Evolutionary conservation across 2,888 invertebrate genomes (phyloP).

Genomic region (Rotaria macrura): DNA sequence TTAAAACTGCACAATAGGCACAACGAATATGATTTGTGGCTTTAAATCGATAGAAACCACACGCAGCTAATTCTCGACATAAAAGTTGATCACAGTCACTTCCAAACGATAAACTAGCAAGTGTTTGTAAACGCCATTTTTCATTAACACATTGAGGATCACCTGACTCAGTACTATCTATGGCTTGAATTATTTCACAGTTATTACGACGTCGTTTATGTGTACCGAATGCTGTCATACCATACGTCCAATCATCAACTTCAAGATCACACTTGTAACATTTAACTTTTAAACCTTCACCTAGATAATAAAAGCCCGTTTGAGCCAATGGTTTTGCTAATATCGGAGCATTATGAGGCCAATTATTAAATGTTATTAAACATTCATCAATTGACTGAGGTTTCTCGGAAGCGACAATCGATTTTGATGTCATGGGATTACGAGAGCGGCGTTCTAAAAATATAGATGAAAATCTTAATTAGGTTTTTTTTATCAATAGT

Average conservation of each 20-base stretch:
- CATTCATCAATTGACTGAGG: not conserved
- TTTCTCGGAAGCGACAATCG: not conserved
- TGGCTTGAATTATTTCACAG: not conserved
- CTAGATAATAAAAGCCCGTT: slow-evolving; percentile 8
- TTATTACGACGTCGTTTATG: not conserved
- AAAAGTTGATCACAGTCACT: not conserved
- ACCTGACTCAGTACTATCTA: not conserved
- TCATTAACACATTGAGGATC: not conserved
- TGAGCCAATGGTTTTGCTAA: not conserved
- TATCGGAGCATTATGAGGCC: not conserved
- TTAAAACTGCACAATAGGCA: not conserved
- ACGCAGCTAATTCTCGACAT: slow-evolving; percentile 6
- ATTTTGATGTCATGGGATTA: not conserved
- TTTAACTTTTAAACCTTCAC: not conserved
- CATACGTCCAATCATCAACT: not conserved
- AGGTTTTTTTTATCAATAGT: no score
- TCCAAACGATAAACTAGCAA: not conserved
- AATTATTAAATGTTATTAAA: not conserved
- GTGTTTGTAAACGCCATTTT: slow-evolving; percentile 16
- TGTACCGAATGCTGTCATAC: not conserved
- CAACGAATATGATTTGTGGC: not conserved
- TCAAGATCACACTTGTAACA: slow-evolving; percentile 12
- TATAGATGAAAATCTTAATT: no score
- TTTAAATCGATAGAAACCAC: not conserved
- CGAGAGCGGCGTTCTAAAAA: not conserved